Evolutionary conservation across 2,113 vertebrate species (phyloP).

Genomic region (Mungos mungo): DNA sequence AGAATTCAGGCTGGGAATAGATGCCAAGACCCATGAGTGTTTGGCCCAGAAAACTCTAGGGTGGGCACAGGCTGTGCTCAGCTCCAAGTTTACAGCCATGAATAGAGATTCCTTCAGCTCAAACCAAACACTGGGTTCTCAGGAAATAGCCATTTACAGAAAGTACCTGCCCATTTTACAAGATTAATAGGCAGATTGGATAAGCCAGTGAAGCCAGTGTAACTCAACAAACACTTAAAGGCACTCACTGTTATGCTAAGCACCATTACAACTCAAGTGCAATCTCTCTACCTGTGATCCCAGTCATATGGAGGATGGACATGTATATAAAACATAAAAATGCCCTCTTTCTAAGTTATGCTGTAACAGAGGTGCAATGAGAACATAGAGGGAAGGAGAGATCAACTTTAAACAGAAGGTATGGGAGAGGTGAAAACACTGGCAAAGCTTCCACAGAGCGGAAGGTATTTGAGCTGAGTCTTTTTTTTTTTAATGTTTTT

Average conservation of each 20-base stretch:
- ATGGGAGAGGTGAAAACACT: neutral
- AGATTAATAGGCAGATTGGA: neutral
- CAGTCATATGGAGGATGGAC: neutral
- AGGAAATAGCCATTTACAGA: constrained; percentile 24
- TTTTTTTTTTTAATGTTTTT: neutral
- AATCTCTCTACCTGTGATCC: neutral
- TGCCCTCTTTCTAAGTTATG: neutral
- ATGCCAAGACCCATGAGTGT: neutral
- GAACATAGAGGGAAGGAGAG: neutral
- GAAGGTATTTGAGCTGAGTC: neutral
- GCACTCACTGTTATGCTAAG: neutral
- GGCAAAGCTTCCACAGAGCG: neutral
- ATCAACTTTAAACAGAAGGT: neutral
- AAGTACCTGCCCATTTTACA: neutral
- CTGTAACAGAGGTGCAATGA: neutral
- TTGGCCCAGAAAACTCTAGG: neutral
- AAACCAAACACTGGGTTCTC: neutral
- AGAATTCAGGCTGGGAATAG: neutral
- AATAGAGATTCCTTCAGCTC: neutral
- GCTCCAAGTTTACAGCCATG: neutral
- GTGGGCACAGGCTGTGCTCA: neutral
- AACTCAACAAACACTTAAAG: neutral
- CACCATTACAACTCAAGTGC: neutral
- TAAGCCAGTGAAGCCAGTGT: neutral
- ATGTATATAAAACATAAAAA: neutral